These are phyloP conservation scores for Ochropacha duplaris DNA, from an alignment of 2,888 invertebrate species.

Conservation along the genomic window DNA sequence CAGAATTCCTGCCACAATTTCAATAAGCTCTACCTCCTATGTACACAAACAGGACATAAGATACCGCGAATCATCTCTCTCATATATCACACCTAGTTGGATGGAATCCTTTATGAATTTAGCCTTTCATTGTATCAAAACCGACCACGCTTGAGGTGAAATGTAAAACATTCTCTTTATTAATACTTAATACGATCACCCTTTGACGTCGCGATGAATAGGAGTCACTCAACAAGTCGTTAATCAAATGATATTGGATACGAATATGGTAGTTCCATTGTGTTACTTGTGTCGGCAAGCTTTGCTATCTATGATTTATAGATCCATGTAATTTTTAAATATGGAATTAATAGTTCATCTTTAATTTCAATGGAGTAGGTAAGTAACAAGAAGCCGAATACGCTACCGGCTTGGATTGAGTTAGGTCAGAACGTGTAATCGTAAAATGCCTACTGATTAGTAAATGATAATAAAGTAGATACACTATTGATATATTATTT, in stretches of 20 bases:
- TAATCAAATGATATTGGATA: constrained; percentile 78
- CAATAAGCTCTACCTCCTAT: constrained; percentile 9
- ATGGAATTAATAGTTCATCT: constrained; percentile 53
- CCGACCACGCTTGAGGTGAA: constrained; percentile 54
- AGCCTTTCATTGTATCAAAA: constrained; percentile 30
- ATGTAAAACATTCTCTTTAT: constrained; percentile 72
- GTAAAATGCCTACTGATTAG: not conserved
- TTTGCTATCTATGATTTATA: constrained; percentile 72
- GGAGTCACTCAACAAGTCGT: constrained; percentile 81
- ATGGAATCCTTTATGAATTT: constrained; percentile 15
- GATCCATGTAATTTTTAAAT: constrained; percentile 62
- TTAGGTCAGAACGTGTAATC: not conserved
- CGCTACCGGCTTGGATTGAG: constrained; percentile 2
- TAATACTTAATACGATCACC: constrained; percentile 77
- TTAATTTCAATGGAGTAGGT: constrained; percentile 42
- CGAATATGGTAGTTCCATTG: constrained; percentile 80
- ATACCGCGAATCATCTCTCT: constrained; percentile 42
- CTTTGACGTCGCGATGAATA: constrained; percentile 76
- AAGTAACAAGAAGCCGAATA: constrained; percentile 9
- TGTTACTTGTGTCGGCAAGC: constrained; percentile 66
- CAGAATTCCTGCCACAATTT: not conserved
- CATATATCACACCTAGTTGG: constrained; percentile 41
- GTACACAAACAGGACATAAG: constrained; percentile 15
- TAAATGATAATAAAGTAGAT: not conserved
- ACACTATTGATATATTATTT: not conserved